Base-by-base conservation (phyloP, 2,888 invertebrate genomes). In the Apantesis nais region DNA sequence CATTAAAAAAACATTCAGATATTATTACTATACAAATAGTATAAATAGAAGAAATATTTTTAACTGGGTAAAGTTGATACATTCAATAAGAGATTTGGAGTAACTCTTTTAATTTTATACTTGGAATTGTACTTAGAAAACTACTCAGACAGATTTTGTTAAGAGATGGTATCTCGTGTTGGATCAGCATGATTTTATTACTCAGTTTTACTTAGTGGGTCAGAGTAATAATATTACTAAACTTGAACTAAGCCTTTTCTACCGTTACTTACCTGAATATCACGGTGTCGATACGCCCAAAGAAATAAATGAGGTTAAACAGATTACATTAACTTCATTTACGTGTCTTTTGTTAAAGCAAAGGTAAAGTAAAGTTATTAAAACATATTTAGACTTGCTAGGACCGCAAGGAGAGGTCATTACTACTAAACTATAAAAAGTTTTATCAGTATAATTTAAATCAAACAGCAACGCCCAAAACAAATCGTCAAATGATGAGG, bases 181-280 rank as follows among this genome's bases (percentile, higher is more conserved):
- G 82, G 78, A 74, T 84, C 85, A 84, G 85, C 83, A 81, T 85
- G 84, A 88, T 88, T 85, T 88, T 81, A 86, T 89, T 91, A 89
- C 84, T 73, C 71, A 81, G 86, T 87, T 86, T 89, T 89, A 88
- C 89, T 89, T 86, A 87, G 85, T 74, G 79, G 81, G 81, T 80
- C 81, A 72, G 78, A 69, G 81, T 91, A 92, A 92, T 85, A 77
- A 83, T 85, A 86, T 91, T 91, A 89, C 85, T 75, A 77, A 87
- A 89, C 83, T 88, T 85, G 77, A 79, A 74, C 73, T 77, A 77
- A 83, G 78, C 78, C 68, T 52, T 74, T 58, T 76, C 71, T 60
- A 68, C 72, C 73, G 55, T 78, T 79, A 85, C 85, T 85, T 81
- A 81, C 71, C 78, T 71, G 83, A 84, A 84, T 85, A 77, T 71